Evolutionary conservation across 2,797 vertebrate species (phyloP).

Genomic region (Antrozous pallidus): DNA sequence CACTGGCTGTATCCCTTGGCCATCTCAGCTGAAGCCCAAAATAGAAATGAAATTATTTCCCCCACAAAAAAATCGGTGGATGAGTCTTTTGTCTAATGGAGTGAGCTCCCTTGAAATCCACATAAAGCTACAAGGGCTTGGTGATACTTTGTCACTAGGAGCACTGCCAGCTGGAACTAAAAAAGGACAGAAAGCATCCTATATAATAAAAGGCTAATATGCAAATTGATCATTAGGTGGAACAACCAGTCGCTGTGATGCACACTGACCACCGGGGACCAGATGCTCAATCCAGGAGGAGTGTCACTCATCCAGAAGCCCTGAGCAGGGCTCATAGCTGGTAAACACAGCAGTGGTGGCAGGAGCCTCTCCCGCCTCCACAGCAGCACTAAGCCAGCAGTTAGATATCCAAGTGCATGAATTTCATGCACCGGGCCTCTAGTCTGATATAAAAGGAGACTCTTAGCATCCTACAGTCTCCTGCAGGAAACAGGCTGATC

Average conservation of each 20-base stretch:
- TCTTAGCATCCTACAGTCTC: neutral
- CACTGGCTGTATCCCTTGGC: neutral
- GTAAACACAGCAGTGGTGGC: no score
- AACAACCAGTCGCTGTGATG: no score
- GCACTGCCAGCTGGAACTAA: neutral
- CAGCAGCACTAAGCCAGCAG: no score
- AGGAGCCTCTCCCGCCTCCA: no score
- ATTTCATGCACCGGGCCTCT: no score
- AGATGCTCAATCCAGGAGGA: no score
- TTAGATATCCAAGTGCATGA: no score
- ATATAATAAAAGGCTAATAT: no score
- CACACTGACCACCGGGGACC: no score
- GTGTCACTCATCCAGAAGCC: no score
- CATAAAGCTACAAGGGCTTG: neutral
- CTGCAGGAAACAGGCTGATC: neutral
- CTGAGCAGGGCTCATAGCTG: no score
- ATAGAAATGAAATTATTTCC: neutral
- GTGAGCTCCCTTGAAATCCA: neutral
- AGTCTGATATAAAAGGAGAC: neutral
- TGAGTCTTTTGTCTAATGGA: neutral
- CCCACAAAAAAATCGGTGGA: neutral
- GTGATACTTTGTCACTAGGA: neutral
- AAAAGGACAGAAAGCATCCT: neutral
- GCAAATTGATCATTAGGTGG: no score
- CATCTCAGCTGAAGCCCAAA: neutral